These are phyloP conservation scores for Brachionus calyciflorus DNA, from an alignment of 1,140 invertebrate species.

Conservation along the genomic window DNA sequence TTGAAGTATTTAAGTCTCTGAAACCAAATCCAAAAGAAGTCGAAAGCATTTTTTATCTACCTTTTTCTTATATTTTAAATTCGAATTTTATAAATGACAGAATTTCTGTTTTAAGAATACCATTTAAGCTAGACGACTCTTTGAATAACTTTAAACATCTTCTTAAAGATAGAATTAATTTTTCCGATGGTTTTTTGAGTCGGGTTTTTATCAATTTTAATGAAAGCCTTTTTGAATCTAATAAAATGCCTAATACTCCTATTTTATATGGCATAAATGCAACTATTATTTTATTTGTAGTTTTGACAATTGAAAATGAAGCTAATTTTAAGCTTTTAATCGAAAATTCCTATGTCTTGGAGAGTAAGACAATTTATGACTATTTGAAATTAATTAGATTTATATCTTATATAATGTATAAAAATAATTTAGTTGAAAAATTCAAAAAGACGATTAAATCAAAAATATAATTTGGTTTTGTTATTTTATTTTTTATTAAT, in stretches of 20 bases:
- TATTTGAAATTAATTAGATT: conserved; percentile 4
- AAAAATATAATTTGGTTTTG: too few species aligned
- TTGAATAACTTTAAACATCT: neutral
- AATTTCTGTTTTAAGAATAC: neutral
- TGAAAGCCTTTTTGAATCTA: neutral
- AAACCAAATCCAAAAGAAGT: conserved; percentile 37
- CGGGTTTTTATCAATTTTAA: conserved; percentile 25
- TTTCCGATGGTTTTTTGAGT: neutral
- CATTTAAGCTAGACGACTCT: neutral
- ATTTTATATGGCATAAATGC: conserved; percentile 41
- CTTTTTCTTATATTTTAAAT: conserved; percentile 19
- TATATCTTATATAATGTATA: conserved; percentile 11
- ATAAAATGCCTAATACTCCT: neutral
- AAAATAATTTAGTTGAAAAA: conserved; percentile 19
- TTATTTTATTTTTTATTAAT: too few species aligned
- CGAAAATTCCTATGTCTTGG: neutral
- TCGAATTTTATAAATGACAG: neutral
- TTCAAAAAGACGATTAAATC: neutral
- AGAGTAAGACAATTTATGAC: neutral
- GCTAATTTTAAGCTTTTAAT: neutral
- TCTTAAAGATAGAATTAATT: neutral
- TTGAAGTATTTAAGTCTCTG: neutral
- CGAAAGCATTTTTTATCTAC: conserved; percentile 7
- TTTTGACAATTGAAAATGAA: neutral
- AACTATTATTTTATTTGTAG: conserved; percentile 1